Evolutionary conservation across 2,888 invertebrate genomes (phyloP), one percentile per base, ranked within the genome.

Genomic region (Conomelus anceps): DNA sequence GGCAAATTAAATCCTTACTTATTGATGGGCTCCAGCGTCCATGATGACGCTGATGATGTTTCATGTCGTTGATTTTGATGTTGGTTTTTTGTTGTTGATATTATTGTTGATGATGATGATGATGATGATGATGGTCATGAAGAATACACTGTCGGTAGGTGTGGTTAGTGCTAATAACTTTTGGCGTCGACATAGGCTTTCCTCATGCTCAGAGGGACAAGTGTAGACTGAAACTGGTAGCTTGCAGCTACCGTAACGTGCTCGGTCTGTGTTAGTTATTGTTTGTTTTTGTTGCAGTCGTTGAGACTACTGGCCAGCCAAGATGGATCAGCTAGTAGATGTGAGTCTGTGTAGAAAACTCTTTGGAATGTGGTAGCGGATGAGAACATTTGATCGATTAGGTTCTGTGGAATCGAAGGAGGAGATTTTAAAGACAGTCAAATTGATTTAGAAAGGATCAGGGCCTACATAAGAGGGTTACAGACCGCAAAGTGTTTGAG

Each of bases 401-500:
- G 63, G n/a, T n/a, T n/a, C n/a, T 11, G 26, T 26, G 4, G 26
- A 11, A 7, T 20, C n/a, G n/a, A n/a, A 63, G 63, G 63, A 20
- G 63, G 63, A 63, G n/a, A 63, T 63, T n/a, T 63, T n/a, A n/a
- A 63, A 63, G 63, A 63, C 63, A 63, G 63, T 63, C 11, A 63
- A 63, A 63, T 63, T 63, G 63, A 63, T 63, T 63, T 63, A 63
- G 63, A 63, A 63, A 63, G 63, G 63, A 63, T 63, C 63, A 3
- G 63, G n/a, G 86, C 22, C 26, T 26, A 29, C 86, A 24, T 24
- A 86, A 86, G 86, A 29, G 86, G 24, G 24, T 86, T 23, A 23
- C 86, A 3, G 26, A 86, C 86, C 86, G 24, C 86, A 86, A 86
- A 86, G 86, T 86, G 86, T 86, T 86, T 86, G 86, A 86, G 86